phyloP scores from a whole-genome alignment of 2,113 vertebrate genomes.

The Peromyscus maniculatus region DNA sequence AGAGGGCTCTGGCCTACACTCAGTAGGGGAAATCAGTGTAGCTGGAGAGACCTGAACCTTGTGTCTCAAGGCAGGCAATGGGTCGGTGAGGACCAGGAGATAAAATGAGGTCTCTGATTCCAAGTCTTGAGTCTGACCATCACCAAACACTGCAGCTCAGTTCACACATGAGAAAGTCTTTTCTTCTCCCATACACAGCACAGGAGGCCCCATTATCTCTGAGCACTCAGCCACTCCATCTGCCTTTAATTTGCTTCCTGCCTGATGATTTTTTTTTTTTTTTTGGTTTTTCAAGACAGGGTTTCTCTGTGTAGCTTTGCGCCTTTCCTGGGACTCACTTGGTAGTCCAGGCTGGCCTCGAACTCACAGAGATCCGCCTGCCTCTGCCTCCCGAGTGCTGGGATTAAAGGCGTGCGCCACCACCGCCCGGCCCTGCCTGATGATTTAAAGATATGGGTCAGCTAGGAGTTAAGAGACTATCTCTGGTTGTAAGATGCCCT shows the following conservation, averaged over 20 bases:
- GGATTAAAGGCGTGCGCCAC: too few species aligned
- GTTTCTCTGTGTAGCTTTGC: too few species aligned
- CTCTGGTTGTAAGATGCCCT: too few species aligned
- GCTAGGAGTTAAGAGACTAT: too few species aligned
- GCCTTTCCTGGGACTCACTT: too few species aligned
- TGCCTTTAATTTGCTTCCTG: not conserved
- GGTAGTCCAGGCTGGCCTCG: too few species aligned
- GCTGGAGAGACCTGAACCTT: not conserved
- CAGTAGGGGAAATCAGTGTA: not conserved
- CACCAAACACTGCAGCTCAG: not conserved
- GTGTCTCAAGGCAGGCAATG: not conserved
- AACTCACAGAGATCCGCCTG: too few species aligned
- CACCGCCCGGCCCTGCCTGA: too few species aligned
- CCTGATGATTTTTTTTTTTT: not conserved
- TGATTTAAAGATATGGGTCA: too few species aligned
- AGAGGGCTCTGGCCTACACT: not conserved
- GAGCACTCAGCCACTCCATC: not conserved
- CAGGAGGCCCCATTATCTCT: accelerated
- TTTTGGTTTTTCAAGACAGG: too few species aligned
- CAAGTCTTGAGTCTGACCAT: not conserved
- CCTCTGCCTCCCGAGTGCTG: too few species aligned
- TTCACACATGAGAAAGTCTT: not conserved
- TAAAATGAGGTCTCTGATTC: accelerated
- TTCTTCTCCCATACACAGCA: not conserved
- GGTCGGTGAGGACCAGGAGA: not conserved